These are phyloP conservation scores for Leptocoma aspasia DNA, from an alignment of 2,113 vertebrate species.

Conservation along the genomic window DNA sequence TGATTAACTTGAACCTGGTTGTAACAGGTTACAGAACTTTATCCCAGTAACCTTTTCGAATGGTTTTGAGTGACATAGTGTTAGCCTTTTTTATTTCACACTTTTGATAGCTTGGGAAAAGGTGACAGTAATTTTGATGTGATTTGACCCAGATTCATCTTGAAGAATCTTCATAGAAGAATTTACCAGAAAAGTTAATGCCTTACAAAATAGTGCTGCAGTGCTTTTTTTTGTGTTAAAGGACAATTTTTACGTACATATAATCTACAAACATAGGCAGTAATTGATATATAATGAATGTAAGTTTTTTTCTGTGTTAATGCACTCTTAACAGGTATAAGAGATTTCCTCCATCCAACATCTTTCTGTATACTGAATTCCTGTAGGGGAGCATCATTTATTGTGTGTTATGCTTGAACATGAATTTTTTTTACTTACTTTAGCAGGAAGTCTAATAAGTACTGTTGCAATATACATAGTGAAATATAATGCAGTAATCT, in stretches of 20 bases:
- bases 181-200: background rate
- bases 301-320: background rate
- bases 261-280: background rate
- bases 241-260: background rate
- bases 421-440: background rate
- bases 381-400: rapidly evolving
- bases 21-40: background rate
- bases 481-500: background rate
- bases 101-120: background rate
- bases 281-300: background rate
- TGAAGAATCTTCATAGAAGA: background rate
- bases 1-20: background rate
- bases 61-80: background rate
- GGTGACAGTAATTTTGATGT: background rate
- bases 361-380: background rate
- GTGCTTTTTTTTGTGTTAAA: background rate
- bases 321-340: background rate
- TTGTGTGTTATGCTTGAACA: background rate
- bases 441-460: background rate
- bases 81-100: background rate
- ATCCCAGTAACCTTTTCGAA: background rate
- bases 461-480: background rate
- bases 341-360: background rate
- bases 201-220: background rate
- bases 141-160: background rate